Evolutionary conservation across 35 echinoderm and acorn worm species (phyloP).

Genomic region (Nesometra sesokonis): DNA sequence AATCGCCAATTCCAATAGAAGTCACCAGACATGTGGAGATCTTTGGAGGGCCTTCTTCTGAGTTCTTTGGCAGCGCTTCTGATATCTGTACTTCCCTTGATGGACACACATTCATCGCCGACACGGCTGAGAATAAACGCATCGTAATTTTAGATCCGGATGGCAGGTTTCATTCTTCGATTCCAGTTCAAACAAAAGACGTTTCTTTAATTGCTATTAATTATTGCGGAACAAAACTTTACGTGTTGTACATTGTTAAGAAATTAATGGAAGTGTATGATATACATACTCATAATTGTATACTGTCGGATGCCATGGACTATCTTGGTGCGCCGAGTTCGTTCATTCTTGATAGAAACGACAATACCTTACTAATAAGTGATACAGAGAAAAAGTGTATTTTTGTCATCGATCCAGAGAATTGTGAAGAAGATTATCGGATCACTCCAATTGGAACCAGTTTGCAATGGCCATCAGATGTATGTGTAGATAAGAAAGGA

Average conservation of each 20-base stretch:
- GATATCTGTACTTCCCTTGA: not conserved
- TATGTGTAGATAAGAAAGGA: not conserved
- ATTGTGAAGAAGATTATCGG: not conserved
- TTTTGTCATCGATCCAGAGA: not conserved
- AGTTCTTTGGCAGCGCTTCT: not conserved
- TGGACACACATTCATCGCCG: not conserved
- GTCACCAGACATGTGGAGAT: not conserved
- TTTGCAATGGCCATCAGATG: not conserved
- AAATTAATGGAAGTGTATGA: not conserved
- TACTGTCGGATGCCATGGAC: not conserved
- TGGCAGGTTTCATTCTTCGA: not conserved
- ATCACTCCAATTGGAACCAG: not conserved
- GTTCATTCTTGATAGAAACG: not conserved
- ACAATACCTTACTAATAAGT: not conserved
- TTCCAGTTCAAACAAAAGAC: not conserved
- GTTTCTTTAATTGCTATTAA: not conserved
- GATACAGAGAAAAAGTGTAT: not conserved
- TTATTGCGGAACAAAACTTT: not conserved
- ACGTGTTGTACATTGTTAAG: not conserved
- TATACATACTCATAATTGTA: not conserved
- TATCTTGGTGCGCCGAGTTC: not conserved
- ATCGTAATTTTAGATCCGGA: not conserved
- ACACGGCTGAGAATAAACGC: not conserved
- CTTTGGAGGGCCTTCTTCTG: not conserved
- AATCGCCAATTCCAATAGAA: not conserved